Percentiles rank a stretch among this genome's conserved stretches.
These are phyloP conservation scores for Nymphalis urticae DNA, from an alignment of 2,888 invertebrate genomes.

Conservation along the genomic window DNA sequence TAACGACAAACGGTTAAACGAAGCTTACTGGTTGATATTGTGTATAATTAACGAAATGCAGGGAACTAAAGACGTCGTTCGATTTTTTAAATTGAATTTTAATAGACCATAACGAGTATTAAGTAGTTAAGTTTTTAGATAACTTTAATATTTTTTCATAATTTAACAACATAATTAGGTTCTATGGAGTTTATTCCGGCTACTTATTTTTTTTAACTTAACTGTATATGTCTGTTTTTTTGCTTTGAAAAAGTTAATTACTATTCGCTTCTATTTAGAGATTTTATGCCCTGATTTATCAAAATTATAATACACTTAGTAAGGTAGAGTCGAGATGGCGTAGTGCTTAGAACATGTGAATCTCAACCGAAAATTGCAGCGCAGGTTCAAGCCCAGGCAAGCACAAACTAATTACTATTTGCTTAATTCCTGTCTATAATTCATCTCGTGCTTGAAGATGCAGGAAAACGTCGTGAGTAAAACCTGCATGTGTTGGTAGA, in stretches of 20 bases:
- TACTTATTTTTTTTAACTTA: background rate
- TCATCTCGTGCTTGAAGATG: too few species aligned
- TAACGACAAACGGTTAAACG: constrained; percentile 1
- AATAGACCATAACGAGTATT: background rate
- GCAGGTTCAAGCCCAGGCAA: too few species aligned
- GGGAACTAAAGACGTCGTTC: background rate
- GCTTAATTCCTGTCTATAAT: too few species aligned
- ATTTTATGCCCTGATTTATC: background rate
- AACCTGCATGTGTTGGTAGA: too few species aligned
- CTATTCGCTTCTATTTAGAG: background rate
- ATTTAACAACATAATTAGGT: background rate
- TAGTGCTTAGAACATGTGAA: too few species aligned
- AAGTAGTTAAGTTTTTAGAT: constrained; percentile 1
- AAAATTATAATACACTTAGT: too few species aligned
- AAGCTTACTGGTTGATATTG: background rate
- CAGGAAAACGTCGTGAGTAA: too few species aligned
- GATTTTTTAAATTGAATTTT: constrained; percentile 1
- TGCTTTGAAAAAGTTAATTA: background rate
- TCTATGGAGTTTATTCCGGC: background rate
- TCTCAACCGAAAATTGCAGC: too few species aligned
- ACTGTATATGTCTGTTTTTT: background rate
- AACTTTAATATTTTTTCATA: background rate
- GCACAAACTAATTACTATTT: too few species aligned
- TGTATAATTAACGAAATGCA: constrained; percentile 4
- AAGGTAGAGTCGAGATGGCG: too few species aligned